phyloP scores from a whole-genome alignment of 2,113 vertebrate species.

The Colaptes auratus region DNA sequence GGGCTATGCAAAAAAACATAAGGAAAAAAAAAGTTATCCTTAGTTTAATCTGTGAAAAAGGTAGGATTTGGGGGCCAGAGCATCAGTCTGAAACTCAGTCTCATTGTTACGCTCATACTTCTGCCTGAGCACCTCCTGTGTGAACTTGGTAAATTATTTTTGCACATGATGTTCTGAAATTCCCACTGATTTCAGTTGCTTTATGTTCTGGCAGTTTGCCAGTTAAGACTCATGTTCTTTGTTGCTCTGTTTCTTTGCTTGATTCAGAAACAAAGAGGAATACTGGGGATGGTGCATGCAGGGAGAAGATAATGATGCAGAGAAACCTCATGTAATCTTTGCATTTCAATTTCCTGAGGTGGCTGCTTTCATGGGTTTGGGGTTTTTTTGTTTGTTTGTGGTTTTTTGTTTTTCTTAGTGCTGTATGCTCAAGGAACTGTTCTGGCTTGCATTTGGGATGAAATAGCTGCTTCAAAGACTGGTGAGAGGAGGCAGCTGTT shows the following conservation, averaged over 20 bases:
- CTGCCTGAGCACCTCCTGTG: background rate
- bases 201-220: background rate
- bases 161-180: background rate
- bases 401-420: background rate
- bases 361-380: background rate
- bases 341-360: background rate
- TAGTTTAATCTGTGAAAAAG: background rate
- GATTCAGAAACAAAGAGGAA: conserved; percentile 1
- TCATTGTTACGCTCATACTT: background rate
- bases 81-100: background rate
- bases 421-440: background rate
- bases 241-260: background rate
- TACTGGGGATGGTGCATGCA: background rate
- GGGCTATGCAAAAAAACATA: background rate
- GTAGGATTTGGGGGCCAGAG: background rate
- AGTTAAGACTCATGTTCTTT: background rate
- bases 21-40: background rate
- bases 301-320: background rate
- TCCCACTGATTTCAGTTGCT: background rate
- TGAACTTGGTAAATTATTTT: background rate
- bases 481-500: background rate
- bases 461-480: background rate
- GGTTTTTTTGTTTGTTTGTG: background rate
- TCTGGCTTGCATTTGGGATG: conserved; percentile 1
- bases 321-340: background rate